phyloP scores from a whole-genome alignment of 2,113 vertebrate genomes.

The Sclerurus mexicanus region DNA sequence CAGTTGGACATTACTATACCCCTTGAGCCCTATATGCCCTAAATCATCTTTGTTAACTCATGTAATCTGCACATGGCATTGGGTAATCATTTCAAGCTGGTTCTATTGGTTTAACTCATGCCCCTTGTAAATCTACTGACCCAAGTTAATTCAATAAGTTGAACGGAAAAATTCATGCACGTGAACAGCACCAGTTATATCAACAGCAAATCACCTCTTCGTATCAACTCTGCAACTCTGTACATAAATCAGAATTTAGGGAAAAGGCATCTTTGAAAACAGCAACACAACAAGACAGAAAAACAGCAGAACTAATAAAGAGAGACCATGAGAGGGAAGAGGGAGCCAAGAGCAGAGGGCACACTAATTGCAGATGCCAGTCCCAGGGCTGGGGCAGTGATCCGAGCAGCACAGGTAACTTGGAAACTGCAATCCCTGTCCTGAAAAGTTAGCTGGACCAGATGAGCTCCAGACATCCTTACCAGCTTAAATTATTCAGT shows the following conservation, averaged over 20 bases:
- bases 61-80: neutral
- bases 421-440: neutral
- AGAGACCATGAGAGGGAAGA: neutral
- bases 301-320: neutral
- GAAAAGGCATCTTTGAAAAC: neutral
- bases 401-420: accelerated
- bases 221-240: neutral
- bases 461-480: neutral
- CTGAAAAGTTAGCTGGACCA: neutral
- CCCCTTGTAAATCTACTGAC: neutral
- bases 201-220: neutral
- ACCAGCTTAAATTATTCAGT: neutral
- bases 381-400: neutral
- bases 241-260: neutral
- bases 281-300: neutral
- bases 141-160: neutral
- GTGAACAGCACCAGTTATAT: neutral
- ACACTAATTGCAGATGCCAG: neutral
- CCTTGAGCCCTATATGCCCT: neutral
- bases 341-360: neutral
- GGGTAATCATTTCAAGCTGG: neutral
- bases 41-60: conserved; percentile 22
- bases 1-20: neutral
- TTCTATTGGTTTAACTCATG: neutral
- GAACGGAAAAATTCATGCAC: neutral